A percentile compares a stretch with the other conserved stretches of the same genome.
These are phyloP conservation scores for Eulemur mongoz DNA, from an alignment of 2,797 vertebrate species.

Conservation along the genomic window DNA sequence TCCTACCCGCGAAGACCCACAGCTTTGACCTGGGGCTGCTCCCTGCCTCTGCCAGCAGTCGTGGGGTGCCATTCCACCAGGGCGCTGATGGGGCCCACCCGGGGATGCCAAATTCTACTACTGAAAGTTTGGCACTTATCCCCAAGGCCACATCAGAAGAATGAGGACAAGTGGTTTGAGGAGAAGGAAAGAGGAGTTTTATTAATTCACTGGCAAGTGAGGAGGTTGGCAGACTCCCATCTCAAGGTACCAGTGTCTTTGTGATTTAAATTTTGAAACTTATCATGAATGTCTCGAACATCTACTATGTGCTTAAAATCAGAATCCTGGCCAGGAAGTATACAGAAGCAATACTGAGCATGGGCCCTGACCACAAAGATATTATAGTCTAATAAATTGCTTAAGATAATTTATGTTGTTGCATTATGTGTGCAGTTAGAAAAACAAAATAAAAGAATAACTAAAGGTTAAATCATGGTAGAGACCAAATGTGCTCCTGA, in stretches of 20 bases:
- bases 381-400: background rate
- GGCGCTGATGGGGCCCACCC: too few relatives aligned
- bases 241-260: background rate
- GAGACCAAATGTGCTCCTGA: background rate
- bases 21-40: too few relatives aligned
- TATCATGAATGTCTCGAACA: background rate
- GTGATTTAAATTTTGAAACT: slow-evolving; percentile 33
- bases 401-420: background rate
- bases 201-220: too few relatives aligned
- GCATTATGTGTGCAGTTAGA: background rate
- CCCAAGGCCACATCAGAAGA: too few relatives aligned
- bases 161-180: too few relatives aligned
- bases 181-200: too few relatives aligned
- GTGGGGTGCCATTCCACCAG: too few relatives aligned
- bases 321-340: background rate
- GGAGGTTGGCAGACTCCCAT: too few relatives aligned
- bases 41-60: too few relatives aligned
- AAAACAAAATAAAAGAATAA: slow-evolving; percentile 15
- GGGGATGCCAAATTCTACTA: too few relatives aligned
- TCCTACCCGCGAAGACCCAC: too few relatives aligned
- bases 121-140: too few relatives aligned
- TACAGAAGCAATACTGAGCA: background rate
- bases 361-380: background rate
- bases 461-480: background rate
- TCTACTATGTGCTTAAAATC: slow-evolving; percentile 1